Evolutionary conservation across 2,797 vertebrate genomes (phyloP).

Genomic region (Peromyscus nudipes): DNA sequence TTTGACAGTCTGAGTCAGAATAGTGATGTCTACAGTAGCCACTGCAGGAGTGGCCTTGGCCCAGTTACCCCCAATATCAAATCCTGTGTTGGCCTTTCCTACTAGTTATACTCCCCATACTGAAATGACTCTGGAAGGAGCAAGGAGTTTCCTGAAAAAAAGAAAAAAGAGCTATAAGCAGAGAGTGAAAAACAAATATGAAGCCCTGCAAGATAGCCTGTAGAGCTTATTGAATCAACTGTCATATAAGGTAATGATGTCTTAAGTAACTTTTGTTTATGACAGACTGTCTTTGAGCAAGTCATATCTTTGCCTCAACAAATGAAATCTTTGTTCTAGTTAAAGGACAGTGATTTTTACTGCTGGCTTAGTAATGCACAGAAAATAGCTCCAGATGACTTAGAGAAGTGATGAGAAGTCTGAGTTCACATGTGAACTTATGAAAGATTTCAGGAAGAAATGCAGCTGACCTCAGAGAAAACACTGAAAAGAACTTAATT

Average conservation of each 20-base stretch:
- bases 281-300: neutral
- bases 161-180: neutral
- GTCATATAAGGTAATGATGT: neutral
- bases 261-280: neutral
- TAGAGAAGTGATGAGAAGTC: conserved; percentile 8
- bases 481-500: conserved; percentile 31
- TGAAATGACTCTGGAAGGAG: conserved; percentile 6
- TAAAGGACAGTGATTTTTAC: neutral
- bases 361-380: neutral
- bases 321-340: conserved; percentile 40
- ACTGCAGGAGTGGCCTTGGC: neutral
- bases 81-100: neutral
- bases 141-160: neutral
- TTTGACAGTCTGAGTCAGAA: neutral
- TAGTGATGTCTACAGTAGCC: neutral
- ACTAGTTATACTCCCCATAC: neutral
- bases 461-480: neutral
- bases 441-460: neutral
- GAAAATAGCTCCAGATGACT: neutral
- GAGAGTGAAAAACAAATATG: neutral
- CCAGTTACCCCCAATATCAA: neutral
- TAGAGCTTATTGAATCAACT: neutral
- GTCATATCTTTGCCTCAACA: conserved; percentile 23
- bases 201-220: neutral
- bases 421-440: conserved; percentile 6